Evolutionary conservation across 2,797 vertebrate species (phyloP).

Genomic region (Anguilla megastoma): DNA sequence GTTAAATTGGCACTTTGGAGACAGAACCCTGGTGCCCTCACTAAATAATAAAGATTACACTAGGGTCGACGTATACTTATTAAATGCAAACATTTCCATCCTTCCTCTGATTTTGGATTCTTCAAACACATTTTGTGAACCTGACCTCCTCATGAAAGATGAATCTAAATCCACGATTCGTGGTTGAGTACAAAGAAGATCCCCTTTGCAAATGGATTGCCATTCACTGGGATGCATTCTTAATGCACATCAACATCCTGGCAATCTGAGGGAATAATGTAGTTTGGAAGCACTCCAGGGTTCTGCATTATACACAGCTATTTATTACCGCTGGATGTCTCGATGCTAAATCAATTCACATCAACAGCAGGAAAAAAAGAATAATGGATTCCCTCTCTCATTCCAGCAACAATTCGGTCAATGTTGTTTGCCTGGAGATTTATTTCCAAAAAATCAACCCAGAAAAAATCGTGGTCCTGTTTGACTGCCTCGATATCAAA

Average conservation of each 20-base stretch:
- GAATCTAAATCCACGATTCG: background rate
- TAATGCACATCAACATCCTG: background rate
- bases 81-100: background rate
- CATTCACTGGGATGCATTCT: background rate
- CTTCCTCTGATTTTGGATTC: background rate
- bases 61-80: background rate
- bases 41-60: conserved; percentile 19
- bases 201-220: background rate
- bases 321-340: conserved; percentile 54
- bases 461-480: background rate
- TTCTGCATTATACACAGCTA: conserved; percentile 54
- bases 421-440: background rate
- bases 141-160: conserved; percentile 2
- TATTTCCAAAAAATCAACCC: background rate
- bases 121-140: conserved; percentile 9
- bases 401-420: conserved; percentile 32
- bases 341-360: conserved; percentile 56
- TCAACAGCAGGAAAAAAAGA: conserved; percentile 49
- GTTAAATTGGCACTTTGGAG: conserved; percentile 4
- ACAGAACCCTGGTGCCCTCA: background rate
- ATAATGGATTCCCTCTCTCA: conserved; percentile 20
- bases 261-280: conserved; percentile 43
- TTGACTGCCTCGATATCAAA: background rate
- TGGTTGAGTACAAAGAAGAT: background rate
- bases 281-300: conserved; percentile 55